Evolutionary conservation across 2,888 invertebrate genomes (phyloP).

Genomic region (Colostygia pectinataria): DNA sequence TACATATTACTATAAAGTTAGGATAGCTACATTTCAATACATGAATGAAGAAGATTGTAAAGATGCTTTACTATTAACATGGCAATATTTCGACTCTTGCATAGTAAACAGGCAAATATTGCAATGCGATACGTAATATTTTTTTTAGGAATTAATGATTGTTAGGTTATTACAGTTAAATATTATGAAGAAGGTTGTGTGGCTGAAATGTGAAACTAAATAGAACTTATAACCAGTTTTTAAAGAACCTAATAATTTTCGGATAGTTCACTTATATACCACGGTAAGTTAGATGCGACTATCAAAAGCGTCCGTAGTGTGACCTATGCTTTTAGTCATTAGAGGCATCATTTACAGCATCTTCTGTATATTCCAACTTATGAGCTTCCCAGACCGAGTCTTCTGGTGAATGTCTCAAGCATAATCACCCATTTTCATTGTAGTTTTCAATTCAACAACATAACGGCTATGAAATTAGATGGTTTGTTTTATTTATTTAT

Average conservation of each 20-base stretch:
- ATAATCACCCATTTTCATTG: constrained; percentile 68
- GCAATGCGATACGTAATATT: no score
- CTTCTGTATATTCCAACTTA: constrained; percentile 53
- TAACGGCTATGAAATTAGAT: constrained; percentile 61
- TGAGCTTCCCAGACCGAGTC: constrained; percentile 59
- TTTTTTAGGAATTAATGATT: not conserved
- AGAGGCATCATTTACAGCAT: constrained; percentile 72
- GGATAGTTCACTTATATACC: constrained; percentile 68
- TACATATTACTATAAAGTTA: constrained; percentile 1
- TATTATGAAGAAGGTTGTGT: constrained; percentile 37
- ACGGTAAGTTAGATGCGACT: constrained; percentile 77
- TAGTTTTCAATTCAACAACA: constrained; percentile 63
- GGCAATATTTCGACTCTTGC: constrained; percentile 2
- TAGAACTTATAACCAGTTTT: constrained; percentile 51
- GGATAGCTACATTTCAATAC: not conserved
- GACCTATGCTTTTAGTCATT: constrained; percentile 70
- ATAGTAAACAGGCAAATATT: constrained; percentile 6
- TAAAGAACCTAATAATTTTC: constrained; percentile 41
- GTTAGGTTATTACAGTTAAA: not conserved
- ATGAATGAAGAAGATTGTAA: not conserved
- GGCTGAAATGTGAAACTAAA: constrained; percentile 60
- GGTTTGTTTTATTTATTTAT: constrained; percentile 50
- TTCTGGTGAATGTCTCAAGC: constrained; percentile 60
- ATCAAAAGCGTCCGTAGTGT: constrained; percentile 65
- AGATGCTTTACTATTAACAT: constrained; percentile 1